Evolutionary conservation across 2,888 invertebrate species (phyloP), one percentile per base, ranked within the genome.

Genomic region (Agrenia bidenticulata): DNA sequence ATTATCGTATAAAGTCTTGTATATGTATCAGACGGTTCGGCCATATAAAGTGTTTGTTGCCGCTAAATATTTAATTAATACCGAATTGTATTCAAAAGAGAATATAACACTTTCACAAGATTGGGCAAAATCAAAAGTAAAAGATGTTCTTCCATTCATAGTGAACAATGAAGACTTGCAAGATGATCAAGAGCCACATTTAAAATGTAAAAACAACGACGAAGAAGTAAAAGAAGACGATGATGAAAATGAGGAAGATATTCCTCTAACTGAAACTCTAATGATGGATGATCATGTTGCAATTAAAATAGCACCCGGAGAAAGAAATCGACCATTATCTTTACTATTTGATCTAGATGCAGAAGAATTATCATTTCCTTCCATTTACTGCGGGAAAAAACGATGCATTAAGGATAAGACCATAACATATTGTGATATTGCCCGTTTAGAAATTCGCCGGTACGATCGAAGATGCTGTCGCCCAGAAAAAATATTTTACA

Each of bases 101-200:
- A 55, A 37, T 2, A 37, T 67, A 19, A 41, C 76, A n/a, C 73
- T 79, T 68, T 68, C 77, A n/a, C 75, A 77, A 58, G 62, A 77
- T 41, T 77, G 77, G 59, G 7, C 21, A 4, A 24, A 51, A 51
- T 51, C 13, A 23, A 23, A 17, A 2, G 19, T 2, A 32, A 32
- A 32, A 32, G 49, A 49, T 5, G 49, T 21, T 23, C 19, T 19
- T 2, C 21, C 9, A 4, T 51, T 51, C 21, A 13, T 19, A 21
- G 51, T 51, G 9, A 23, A 51, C 15, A 24, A 51, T 23, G n/a
- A 51, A 51, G 13, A 51, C 2, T 5, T 4, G 24, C 23, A 51
- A 17, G 13, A 21, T 45, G 15, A 9, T 45, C 64, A 76, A 39
- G 78, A 77, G 65, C 77, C 76, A 1, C 75, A 73, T 67, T 13